Evolutionary conservation across 2,888 invertebrate genomes (phyloP).

Genomic region (Drosophila yooni): DNA sequence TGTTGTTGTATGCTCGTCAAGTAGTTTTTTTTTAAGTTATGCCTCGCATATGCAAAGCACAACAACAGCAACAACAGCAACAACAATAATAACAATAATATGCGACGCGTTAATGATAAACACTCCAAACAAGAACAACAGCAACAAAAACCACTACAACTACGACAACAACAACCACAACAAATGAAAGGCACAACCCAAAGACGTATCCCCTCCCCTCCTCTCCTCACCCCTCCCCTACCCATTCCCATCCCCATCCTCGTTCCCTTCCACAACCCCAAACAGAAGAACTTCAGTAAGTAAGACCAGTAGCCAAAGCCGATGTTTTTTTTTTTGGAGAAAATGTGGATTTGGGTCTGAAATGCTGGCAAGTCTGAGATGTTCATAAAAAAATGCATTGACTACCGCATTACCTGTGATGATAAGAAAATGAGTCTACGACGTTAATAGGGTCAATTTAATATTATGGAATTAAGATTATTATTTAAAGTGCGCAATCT

Average conservation of each 20-base stretch:
- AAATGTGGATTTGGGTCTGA: slow-evolving; percentile 47
- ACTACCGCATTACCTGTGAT: slow-evolving; percentile 14
- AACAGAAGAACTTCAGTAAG: slow-evolving; percentile 38
- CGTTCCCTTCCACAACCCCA: slow-evolving; percentile 1
- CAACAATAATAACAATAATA: slow-evolving; percentile 63
- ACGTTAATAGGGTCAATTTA: background rate
- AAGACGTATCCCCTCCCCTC: slow-evolving; percentile 10
- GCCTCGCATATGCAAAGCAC: slow-evolving; percentile 77
- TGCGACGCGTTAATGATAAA: slow-evolving; percentile 69
- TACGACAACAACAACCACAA: slow-evolving; percentile 29
- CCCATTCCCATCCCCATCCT: background rate
- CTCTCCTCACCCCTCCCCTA: background rate
- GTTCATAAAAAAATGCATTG: background rate
- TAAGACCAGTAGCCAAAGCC: slow-evolving; percentile 80
- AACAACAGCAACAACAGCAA: slow-evolving; percentile 50
- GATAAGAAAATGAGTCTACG: background rate
- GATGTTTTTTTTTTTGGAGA: slow-evolving; percentile 34
- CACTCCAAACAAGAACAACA: slow-evolving; percentile 60
- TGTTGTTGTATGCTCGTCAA: slow-evolving; percentile 56
- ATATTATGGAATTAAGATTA: background rate
- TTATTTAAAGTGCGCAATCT: background rate
- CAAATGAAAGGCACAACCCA: slow-evolving; percentile 51
- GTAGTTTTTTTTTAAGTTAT: slow-evolving; percentile 59
- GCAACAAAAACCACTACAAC: slow-evolving; percentile 14
- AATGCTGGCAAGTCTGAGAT: slow-evolving; percentile 30